phyloP scores from a whole-genome alignment of 2,113 vertebrate species.

The Thomomys bottae region DNA sequence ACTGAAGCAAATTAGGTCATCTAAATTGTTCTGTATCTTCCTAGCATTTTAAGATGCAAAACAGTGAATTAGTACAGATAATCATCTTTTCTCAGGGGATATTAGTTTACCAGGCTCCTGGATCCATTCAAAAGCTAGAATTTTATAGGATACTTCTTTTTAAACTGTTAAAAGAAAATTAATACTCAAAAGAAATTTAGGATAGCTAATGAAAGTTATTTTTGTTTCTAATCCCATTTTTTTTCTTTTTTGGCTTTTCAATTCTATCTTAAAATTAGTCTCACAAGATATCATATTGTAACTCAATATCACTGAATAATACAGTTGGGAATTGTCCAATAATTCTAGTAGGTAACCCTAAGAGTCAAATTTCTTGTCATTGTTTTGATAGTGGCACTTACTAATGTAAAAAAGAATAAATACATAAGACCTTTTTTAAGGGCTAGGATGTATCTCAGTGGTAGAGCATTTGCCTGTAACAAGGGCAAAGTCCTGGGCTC shows the following conservation, averaged over 20 bases:
- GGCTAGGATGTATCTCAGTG: too few species aligned
- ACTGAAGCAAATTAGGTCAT: slow-evolving; percentile 35
- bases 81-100: slow-evolving; percentile 17
- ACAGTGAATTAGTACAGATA: slow-evolving; percentile 18
- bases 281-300: slow-evolving; percentile 3
- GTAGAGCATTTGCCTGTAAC: too few species aligned
- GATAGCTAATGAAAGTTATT: background rate
- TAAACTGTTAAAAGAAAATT: slow-evolving; percentile 43
- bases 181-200: background rate
- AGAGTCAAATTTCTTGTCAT: slow-evolving; percentile 13
- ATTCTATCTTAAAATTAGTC: slow-evolving; percentile 50
- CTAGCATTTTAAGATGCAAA: slow-evolving; percentile 29
- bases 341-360: slow-evolving; percentile 41
- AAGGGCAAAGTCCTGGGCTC: too few species aligned
- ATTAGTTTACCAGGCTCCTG: slow-evolving; percentile 20
- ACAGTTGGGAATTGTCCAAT: slow-evolving; percentile 6
- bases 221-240: slow-evolving; percentile 29
- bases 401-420: background rate
- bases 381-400: slow-evolving; percentile 35
- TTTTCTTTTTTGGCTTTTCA: slow-evolving; percentile 38
- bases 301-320: slow-evolving; percentile 5
- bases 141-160: background rate
- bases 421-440: too few species aligned
- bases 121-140: slow-evolving; percentile 40
- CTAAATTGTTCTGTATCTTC: background rate